These are phyloP conservation scores for Orycteropus afer DNA, from an alignment of 2,113 vertebrate species.

Conservation along the genomic window DNA sequence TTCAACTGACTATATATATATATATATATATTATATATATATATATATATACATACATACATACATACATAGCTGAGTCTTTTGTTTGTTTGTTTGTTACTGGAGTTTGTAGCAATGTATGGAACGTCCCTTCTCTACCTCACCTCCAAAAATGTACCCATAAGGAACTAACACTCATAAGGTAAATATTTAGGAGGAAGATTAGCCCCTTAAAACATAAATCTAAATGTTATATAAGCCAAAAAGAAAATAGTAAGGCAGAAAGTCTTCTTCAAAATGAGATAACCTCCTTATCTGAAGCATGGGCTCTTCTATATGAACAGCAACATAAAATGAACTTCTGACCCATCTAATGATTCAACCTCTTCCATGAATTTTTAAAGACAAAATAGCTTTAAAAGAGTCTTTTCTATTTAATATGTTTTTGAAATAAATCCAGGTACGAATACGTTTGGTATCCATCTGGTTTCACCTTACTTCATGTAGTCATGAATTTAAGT, in stretches of 20 bases:
- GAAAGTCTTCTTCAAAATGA: not conserved
- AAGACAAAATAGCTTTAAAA: not conserved
- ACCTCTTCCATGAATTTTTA: not conserved
- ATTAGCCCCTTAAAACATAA: not conserved
- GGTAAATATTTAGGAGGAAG: not conserved
- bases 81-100: not conserved
- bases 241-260: not conserved
- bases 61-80: not conserved
- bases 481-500: not conserved
- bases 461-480: not conserved
- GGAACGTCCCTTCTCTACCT: not conserved
- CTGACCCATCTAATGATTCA: not conserved
- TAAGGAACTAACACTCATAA: not conserved
- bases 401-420: not conserved
- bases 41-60: too few relatives aligned
- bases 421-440: not conserved
- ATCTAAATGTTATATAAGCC: not conserved
- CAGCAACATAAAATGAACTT: not conserved
- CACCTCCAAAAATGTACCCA: accelerated
- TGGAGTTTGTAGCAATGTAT: not conserved
- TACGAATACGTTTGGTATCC: not conserved
- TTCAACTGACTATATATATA: too few relatives aligned
- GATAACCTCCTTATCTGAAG: constrained; percentile 57
- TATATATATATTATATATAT: too few relatives aligned
- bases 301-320: constrained; percentile 61